phyloP scores from a whole-genome alignment of 2,797 vertebrate species.

The Helicolenus hilgendorfi region DNA sequence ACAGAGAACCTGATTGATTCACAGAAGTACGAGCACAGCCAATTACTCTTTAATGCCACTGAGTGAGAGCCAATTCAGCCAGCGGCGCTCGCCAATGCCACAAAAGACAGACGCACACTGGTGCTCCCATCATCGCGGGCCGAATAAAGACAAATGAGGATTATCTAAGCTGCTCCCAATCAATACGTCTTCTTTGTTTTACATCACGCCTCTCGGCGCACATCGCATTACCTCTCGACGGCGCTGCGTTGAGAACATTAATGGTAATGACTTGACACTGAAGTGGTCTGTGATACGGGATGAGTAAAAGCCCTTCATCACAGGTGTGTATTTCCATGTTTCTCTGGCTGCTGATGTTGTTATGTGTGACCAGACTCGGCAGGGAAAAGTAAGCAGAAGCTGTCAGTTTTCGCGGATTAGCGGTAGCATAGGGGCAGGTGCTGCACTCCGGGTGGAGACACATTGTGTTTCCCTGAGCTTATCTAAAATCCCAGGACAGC shows the following conservation, averaged over 20 bases:
- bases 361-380: constrained; percentile 35
- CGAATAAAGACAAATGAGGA: constrained; percentile 58
- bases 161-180: constrained; percentile 64
- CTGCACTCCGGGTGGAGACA: constrained; percentile 58
- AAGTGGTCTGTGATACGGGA: background rate
- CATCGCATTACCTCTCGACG: constrained; percentile 12
- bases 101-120: background rate
- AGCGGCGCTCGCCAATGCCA: constrained; percentile 5
- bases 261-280: constrained; percentile 5
- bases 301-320: background rate
- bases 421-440: constrained; percentile 48
- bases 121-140: constrained; percentile 41
- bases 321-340: constrained; percentile 10
- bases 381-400: constrained; percentile 44
- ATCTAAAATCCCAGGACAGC: constrained; percentile 73
- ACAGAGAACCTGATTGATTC: constrained; percentile 73
- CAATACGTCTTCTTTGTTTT: constrained; percentile 59
- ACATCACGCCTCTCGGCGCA: background rate
- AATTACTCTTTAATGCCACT: constrained; percentile 80
- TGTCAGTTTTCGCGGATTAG: constrained; percentile 71
- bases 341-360: constrained; percentile 22
- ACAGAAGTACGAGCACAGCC: constrained; percentile 74
- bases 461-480: constrained; percentile 61
- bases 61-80: constrained; percentile 70
- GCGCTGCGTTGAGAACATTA: background rate